Percentiles rank a stretch among this genome's conserved stretches.
Conservation (phyloP, 2,888 invertebrate species). For the Eilema depressum region DNA sequence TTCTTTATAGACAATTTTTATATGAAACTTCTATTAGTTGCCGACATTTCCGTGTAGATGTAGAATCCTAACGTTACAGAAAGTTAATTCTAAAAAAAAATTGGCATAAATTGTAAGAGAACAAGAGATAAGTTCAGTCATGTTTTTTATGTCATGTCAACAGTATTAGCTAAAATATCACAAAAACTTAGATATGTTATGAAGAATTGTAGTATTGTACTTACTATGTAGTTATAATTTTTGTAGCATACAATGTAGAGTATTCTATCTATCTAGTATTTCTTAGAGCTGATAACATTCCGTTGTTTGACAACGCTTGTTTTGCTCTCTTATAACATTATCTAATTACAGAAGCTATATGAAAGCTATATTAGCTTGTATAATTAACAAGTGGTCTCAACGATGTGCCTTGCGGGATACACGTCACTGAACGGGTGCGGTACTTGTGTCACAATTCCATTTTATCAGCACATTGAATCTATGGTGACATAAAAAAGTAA, state of each 20-base stretch:
- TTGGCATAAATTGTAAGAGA: no score
- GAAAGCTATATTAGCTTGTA: slow-evolving; percentile 41
- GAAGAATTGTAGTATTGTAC: not conserved
- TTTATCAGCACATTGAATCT: slow-evolving; percentile 57
- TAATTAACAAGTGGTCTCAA: slow-evolving; percentile 54
- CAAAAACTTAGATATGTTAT: not conserved
- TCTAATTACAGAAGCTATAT: slow-evolving; percentile 18
- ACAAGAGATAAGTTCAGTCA: no score
- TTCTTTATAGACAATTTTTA: not conserved
- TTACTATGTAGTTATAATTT: not conserved
- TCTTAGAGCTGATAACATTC: not conserved
- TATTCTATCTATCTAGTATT: not conserved
- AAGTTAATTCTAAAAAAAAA: no score
- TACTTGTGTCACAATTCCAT: slow-evolving; percentile 38
- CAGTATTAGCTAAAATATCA: no score
- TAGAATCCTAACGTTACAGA: no score
- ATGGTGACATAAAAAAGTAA: slow-evolving; percentile 61
- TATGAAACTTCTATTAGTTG: no score
- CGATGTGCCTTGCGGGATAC: slow-evolving; percentile 55
- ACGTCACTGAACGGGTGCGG: slow-evolving; percentile 55
- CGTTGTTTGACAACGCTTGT: not conserved
- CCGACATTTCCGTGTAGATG: no score
- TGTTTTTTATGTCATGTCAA: no score
- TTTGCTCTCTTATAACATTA: not conserved
- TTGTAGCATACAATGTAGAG: no score